These are phyloP conservation scores for Chaetura pelagica DNA, from an alignment of 2,113 vertebrate genomes.

Conservation along the genomic window DNA sequence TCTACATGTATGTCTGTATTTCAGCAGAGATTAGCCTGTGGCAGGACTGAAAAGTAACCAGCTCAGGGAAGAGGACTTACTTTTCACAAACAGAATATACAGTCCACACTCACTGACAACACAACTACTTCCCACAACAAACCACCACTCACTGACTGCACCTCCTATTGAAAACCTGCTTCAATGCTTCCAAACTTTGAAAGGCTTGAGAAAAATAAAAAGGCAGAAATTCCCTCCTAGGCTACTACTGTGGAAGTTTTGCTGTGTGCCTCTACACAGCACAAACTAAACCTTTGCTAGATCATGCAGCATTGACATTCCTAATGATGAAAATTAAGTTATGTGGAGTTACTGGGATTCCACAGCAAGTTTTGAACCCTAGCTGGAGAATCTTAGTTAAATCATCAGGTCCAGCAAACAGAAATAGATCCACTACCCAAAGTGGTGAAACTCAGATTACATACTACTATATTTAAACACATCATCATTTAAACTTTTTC, in stretches of 20 bases:
- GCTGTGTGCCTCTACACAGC: not conserved
- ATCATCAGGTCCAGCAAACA: conserved; percentile 23
- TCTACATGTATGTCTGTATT: not conserved
- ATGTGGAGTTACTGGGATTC: not conserved
- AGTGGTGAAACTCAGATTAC: conserved; percentile 46
- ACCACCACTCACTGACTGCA: not conserved
- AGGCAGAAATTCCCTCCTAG: not conserved
- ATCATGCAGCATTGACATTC: not conserved
- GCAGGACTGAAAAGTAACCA: not conserved
- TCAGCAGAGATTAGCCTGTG: not conserved
- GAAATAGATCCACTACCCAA: conserved; percentile 39
- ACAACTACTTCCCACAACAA: not conserved
- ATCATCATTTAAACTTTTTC: conserved; percentile 15
- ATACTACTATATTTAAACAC: conserved; percentile 43
- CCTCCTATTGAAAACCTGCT: not conserved
- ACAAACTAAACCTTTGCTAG: not conserved
- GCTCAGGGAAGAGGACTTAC: not conserved
- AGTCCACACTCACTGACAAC: not conserved
- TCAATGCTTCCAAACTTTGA: not conserved
- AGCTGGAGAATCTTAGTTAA: conserved; percentile 1
- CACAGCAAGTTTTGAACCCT: not conserved
- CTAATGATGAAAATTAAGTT: not conserved
- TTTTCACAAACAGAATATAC: not conserved
- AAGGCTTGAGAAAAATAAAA: not conserved
- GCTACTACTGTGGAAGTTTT: not conserved